Base-by-base conservation (phyloP, 1,140 invertebrate genomes). In the Tenebrio molitor region DNA sequence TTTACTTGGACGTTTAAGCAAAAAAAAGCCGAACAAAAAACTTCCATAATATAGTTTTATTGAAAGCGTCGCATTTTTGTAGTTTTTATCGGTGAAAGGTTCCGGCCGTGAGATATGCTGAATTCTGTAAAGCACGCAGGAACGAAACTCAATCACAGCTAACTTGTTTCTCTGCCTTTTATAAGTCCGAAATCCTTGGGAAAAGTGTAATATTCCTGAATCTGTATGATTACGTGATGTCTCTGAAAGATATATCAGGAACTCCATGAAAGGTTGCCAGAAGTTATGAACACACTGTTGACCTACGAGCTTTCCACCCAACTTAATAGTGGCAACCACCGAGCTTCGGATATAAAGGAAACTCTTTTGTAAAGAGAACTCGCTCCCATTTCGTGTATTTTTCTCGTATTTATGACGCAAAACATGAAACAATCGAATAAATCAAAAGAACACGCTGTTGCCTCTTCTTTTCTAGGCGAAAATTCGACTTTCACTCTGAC, bases 161-260 rank as follows among this genome's bases (percentile, higher is more conserved):
- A 58, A 58, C 50, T 58, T 58, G 50, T 58, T 58, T 58, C 50
- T 58, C 50, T 58, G 25, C 50, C 50, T 58, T 39, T 58, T 58
- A 58, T 23, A 58, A 58, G 50, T 58, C 50, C 29, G 21, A 58
- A 58, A 58, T 23, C 19, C 50, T 58, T 12, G 7, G 36, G n/a
- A 58, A 53, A 58, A 58, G 50, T 29, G 50, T 58, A 58, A 58
- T 58, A 58, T 58, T 58, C 50, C 21, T 58, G 50, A 58, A 58
- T 58, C 50, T 58, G 50, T 25, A 58, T 58, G 50, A 58, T 58
- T 58, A 58, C 50, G 50, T 58, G 50, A 33, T 29, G 50, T 58
- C 50, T 21, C 50, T 58, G 23, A 58, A 58, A 58, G 50, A 58
- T 58, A 58, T 58, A 58, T 58, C 50, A 39, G 36, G 2, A 39